Percentiles rank a stretch among this genome's conserved stretches.
These are phyloP conservation scores for Hylia prasina DNA, from an alignment of 2,113 vertebrate species.

Conservation along the genomic window DNA sequence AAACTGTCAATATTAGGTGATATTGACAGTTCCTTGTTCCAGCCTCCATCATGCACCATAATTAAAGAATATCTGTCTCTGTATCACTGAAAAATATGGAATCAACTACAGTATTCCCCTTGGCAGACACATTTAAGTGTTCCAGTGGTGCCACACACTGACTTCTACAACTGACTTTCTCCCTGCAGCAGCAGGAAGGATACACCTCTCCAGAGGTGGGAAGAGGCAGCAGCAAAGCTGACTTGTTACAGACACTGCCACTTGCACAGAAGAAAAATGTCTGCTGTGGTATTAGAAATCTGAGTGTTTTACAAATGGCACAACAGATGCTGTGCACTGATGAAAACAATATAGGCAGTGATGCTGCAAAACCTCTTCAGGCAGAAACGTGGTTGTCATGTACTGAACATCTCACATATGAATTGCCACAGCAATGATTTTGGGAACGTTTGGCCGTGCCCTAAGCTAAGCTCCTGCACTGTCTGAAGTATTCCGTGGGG, in stretches of 20 bases:
- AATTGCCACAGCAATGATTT: background rate
- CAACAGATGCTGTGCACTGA: background rate
- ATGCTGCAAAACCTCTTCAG: background rate
- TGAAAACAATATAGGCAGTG: background rate
- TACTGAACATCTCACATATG: background rate
- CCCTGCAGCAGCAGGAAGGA: background rate
- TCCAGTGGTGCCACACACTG: background rate
- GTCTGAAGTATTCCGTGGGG: background rate
- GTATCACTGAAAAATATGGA: background rate
- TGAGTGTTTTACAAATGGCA: background rate
- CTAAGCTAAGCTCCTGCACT: background rate
- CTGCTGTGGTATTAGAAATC: background rate
- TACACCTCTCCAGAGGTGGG: background rate
- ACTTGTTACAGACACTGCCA: background rate
- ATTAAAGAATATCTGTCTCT: background rate
- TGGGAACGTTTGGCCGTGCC: fast-evolving
- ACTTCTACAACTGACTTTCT: background rate
- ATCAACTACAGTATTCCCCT: background rate
- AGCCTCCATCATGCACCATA: background rate
- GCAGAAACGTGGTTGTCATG: background rate
- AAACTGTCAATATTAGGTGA: background rate
- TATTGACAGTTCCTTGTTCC: background rate
- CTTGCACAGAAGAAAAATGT: background rate
- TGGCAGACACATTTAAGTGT: background rate
- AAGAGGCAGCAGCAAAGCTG: background rate